Percentiles rank a stretch among this genome's conserved stretches.
These are phyloP conservation scores for Clinocottus analis DNA, from an alignment of 2,113 vertebrate species.

Conservation along the genomic window DNA sequence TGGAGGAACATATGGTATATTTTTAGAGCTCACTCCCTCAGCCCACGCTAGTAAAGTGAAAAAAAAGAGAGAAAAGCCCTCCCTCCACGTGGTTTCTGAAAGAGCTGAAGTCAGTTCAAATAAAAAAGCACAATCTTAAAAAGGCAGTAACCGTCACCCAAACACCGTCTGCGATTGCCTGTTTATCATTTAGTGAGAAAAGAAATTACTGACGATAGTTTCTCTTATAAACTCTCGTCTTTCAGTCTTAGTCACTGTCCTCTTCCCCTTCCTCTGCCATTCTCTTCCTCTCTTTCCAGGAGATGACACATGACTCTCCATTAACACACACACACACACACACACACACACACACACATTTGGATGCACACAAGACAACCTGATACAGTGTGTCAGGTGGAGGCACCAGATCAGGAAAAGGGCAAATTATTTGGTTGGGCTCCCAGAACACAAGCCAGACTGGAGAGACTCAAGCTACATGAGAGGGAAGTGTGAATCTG, in stretches of 20 bases:
- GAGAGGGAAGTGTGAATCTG: conserved; percentile 39
- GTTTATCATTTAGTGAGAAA: conserved; percentile 4
- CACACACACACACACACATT: conserved; percentile 43
- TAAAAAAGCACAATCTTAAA: conserved; percentile 25
- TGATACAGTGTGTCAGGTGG: conserved; percentile 69
- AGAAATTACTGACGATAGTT: background rate
- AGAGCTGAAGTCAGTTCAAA: conserved; percentile 50
- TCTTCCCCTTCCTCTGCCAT: conserved; percentile 6
- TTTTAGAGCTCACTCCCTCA: conserved; percentile 80
- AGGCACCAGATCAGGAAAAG: conserved; percentile 62
- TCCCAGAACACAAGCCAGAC: conserved; percentile 54
- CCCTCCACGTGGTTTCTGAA: conserved; percentile 62
- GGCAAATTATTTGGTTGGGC: conserved; percentile 60
- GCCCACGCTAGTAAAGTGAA: conserved; percentile 65
- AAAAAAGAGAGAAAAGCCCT: conserved; percentile 58
- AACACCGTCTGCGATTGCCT: background rate
- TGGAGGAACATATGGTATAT: conserved; percentile 84
- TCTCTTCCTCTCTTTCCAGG: conserved; percentile 47
- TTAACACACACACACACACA: conserved; percentile 52
- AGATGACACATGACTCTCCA: conserved; percentile 73
- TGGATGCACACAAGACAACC: conserved; percentile 55
- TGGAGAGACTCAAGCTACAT: conserved; percentile 25
- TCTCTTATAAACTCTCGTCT: conserved; percentile 9
- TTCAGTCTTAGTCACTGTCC: conserved; percentile 18
- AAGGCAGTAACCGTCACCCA: conserved; percentile 21